Conservation (phyloP, 2,888 invertebrate genomes). For the Elysia crispata region DNA sequence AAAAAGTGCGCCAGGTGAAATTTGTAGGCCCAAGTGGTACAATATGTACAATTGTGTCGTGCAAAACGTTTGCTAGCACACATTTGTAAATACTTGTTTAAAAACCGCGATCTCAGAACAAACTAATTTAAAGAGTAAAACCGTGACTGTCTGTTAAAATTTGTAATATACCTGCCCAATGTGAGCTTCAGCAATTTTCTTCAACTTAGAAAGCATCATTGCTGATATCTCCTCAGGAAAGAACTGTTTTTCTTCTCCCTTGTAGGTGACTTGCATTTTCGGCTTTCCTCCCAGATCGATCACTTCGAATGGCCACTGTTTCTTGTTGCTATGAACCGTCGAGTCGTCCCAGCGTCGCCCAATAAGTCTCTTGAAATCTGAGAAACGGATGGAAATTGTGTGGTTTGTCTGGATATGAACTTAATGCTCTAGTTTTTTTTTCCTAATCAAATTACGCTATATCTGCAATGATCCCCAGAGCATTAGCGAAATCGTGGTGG, state of each 20-base stretch:
- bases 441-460: too few relatives aligned
- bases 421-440: too few relatives aligned
- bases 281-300: slow-evolving; percentile 71
- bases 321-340: slow-evolving; percentile 87
- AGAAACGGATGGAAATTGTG: too few relatives aligned
- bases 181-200: slow-evolving; percentile 81
- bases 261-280: slow-evolving; percentile 82
- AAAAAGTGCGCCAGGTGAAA: too few relatives aligned
- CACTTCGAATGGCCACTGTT: slow-evolving; percentile 88
- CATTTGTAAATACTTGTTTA: too few relatives aligned
- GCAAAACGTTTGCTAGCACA: too few relatives aligned
- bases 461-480: too few relatives aligned
- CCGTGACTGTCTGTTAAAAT: too few relatives aligned
- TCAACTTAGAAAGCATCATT: slow-evolving; percentile 96
- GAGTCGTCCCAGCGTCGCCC: slow-evolving; percentile 88
- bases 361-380: slow-evolving; percentile 83
- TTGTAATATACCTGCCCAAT: slow-evolving; percentile 84
- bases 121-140: not conserved
- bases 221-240: slow-evolving; percentile 94
- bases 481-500: too few relatives aligned
- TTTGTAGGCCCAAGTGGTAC: too few relatives aligned
- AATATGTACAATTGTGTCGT: too few relatives aligned
- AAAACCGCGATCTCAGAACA: too few relatives aligned
- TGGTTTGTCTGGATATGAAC: not conserved
- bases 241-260: slow-evolving; percentile 92